phyloP scores from a whole-genome alignment of 2,113 vertebrate species.

The Rhinopomastus cyanomelas region DNA sequence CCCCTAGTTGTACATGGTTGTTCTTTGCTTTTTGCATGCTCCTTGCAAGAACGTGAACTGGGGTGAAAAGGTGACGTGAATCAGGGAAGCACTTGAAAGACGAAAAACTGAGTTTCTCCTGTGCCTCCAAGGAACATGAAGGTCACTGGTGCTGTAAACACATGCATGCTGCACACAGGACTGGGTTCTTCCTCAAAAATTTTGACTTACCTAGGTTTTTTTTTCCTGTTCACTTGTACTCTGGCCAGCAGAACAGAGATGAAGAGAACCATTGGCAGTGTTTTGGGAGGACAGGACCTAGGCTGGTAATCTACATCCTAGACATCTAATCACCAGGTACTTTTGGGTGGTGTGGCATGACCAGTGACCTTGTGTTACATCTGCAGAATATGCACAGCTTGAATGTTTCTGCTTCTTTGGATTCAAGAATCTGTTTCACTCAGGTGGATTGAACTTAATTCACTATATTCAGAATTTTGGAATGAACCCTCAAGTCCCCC shows the following conservation, averaged over 20 bases:
- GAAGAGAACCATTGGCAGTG: not conserved
- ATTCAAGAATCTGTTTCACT: not conserved
- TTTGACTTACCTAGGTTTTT: not conserved
- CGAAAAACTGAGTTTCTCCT: not conserved
- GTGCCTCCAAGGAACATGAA: not conserved
- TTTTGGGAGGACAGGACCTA: not conserved
- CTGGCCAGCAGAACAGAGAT: not conserved
- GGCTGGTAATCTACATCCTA: not conserved
- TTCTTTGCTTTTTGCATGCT: slow-evolving; percentile 20
- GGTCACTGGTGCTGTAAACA: not conserved
- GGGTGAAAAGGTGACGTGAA: slow-evolving; percentile 59
- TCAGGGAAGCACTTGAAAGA: not conserved
- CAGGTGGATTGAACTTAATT: not conserved
- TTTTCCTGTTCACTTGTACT: not conserved
- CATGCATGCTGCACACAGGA: not conserved
- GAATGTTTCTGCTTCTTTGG: not conserved
- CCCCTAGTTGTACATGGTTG: not conserved
- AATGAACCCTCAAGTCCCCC: not conserved
- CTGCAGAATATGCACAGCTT: not conserved
- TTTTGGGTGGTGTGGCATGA: not conserved
- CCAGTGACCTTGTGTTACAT: not conserved
- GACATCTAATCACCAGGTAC: not conserved
- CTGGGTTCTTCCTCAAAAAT: not conserved
- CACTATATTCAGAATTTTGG: not conserved
- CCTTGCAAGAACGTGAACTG: not conserved